These are phyloP conservation scores for Phaethornis superciliosus DNA, from an alignment of 2,113 vertebrate genomes.

Conservation along the genomic window DNA sequence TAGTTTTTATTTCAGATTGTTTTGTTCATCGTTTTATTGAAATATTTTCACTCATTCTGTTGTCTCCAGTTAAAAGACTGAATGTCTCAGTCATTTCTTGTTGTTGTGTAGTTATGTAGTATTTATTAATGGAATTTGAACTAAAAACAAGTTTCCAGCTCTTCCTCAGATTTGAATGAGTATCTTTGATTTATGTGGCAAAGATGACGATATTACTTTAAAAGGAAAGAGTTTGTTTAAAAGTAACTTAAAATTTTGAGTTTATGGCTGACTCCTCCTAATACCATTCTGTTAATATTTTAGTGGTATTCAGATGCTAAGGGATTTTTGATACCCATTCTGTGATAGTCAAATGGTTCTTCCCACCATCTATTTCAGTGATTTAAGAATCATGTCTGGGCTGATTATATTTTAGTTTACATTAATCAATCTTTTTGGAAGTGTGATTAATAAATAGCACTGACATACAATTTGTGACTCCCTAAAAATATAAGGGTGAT, in stretches of 20 bases:
- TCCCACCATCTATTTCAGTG: neutral
- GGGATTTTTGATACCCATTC: neutral
- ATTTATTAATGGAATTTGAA: neutral
- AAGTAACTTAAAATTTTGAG: neutral
- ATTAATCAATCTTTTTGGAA: neutral
- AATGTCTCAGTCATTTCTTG: neutral
- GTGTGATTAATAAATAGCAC: neutral
- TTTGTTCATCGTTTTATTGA: neutral
- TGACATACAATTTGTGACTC: neutral
- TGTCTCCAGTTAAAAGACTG: neutral
- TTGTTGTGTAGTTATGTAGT: neutral
- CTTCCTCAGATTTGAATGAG: neutral
- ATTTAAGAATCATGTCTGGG: neutral
- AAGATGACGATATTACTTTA: neutral
- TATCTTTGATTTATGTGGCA: neutral
- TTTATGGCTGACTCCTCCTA: neutral
- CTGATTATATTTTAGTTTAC: neutral
- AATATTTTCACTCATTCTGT: neutral
- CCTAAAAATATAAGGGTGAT: neutral
- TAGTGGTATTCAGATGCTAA: neutral
- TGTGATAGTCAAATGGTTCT: neutral
- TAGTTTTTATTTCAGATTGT: neutral
- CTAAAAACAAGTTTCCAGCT: neutral
- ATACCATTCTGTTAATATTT: neutral
- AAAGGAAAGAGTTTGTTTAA: neutral